These are phyloP conservation scores for Blera fallax DNA, from an alignment of 2,888 invertebrate genomes.

Conservation along the genomic window DNA sequence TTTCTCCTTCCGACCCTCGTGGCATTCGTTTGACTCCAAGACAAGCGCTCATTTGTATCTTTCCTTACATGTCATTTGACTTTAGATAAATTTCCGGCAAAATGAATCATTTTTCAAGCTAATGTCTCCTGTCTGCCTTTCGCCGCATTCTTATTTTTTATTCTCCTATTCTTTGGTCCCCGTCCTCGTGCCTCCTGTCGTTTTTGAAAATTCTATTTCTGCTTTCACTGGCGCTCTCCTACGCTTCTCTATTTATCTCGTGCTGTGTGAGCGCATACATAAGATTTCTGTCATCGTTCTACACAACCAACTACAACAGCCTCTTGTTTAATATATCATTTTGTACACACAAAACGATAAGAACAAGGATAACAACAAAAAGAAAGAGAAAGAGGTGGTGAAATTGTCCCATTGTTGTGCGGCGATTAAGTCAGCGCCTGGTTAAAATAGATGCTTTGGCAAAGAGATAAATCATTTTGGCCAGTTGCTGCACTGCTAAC, in stretches of 20 bases:
- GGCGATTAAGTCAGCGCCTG: constrained; percentile 70
- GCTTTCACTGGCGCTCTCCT: background rate
- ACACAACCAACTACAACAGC: constrained; percentile 55
- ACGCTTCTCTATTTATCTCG: constrained; percentile 2
- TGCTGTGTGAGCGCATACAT: constrained; percentile 60
- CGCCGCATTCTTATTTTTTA: constrained; percentile 65
- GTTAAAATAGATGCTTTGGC: constrained; percentile 51
- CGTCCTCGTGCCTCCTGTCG: background rate
- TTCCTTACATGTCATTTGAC: constrained; percentile 71
- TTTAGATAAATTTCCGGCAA: constrained; percentile 67
- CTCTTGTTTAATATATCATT: constrained; percentile 68
- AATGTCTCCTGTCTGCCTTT: constrained; percentile 68
- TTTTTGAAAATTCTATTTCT: constrained; percentile 44
- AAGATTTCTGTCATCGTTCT: constrained; percentile 67
- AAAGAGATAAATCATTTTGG: constrained; percentile 67
- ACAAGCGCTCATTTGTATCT: constrained; percentile 66
- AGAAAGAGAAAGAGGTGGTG: constrained; percentile 43
- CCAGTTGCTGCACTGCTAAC: constrained; percentile 50
- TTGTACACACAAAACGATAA: constrained; percentile 68
- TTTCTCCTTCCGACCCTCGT: constrained; percentile 43
- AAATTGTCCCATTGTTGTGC: constrained; percentile 70
- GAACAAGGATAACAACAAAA: constrained; percentile 62
- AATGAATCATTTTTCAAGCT: constrained; percentile 70
- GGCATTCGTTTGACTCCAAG: constrained; percentile 59
- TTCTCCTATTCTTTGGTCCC: background rate